Base-by-base conservation (phyloP, 2,113 vertebrate genomes). In the Egretta garzetta region DNA sequence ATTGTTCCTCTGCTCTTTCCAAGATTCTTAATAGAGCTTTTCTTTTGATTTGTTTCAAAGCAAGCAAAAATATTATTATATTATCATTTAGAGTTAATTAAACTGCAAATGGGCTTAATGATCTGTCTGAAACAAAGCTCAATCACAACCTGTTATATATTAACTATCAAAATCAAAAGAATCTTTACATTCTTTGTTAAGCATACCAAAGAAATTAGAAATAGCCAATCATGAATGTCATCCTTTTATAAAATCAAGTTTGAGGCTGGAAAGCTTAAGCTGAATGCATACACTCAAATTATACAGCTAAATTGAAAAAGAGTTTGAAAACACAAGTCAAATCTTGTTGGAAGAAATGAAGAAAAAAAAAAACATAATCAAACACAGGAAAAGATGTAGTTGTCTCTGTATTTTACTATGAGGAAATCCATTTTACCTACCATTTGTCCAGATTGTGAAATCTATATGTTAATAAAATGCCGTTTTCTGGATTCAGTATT, bases 21-120 rank as follows among this genome's bases (percentile, higher is more conserved):
- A 77, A 81, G 52, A 55, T 75, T 88, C 71, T 90, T 93, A 72
- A 86, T 86, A 67, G 37, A 80, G 27, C 33, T 86, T 88, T 83
- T 83, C 77, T 91, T 96, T 83, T 67, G 45, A 95, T 96, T 93
- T 66, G 27, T 88, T 96, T 96, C 67, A 96, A 90, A 91, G 71
- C 55, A 90, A 95, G 72, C 4, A 8, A 81, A 96, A 96, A 96
- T 90, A 97, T 86, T 94, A 72, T 94, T 95, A 63, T 86, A 45
- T 58, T 86, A 60, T 94, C 32, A 6, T 84, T 96, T 94, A 70
- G 60, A 86, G 75, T 95, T 96, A 94, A 97, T 97, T 97, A 94
- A 95, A 95, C 93, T 86, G 91, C 72, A 94, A 90, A 95, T 94
- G 75, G 88, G 81, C 77, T 83, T 96, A 95, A 95, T 95, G 93